phyloP scores from a whole-genome alignment of 2,888 invertebrate genomes.

The Acrobasis repandana region DNA sequence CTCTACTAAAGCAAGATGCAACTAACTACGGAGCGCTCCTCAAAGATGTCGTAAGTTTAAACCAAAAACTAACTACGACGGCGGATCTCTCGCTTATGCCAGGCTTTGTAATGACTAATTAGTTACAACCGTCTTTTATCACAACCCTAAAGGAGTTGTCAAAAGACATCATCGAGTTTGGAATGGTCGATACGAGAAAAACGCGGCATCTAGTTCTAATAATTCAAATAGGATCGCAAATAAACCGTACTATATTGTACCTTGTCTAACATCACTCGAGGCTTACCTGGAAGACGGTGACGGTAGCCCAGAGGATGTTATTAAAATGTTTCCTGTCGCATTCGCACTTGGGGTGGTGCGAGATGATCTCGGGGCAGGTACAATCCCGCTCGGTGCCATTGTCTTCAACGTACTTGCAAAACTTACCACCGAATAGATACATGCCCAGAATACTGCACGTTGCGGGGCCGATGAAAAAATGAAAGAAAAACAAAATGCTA shows the following conservation, averaged over 20 bases:
- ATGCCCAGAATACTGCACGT: slow-evolving; percentile 98
- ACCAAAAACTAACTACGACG: slow-evolving; percentile 42
- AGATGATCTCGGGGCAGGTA: slow-evolving; percentile 95
- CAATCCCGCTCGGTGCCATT: slow-evolving; percentile 92
- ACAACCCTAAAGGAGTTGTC: slow-evolving; percentile 43
- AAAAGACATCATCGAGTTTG: slow-evolving; percentile 46
- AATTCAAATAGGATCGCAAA: slow-evolving; percentile 75
- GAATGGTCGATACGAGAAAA: slow-evolving; percentile 61
- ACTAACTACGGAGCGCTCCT: slow-evolving; percentile 71
- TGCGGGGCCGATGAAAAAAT: slow-evolving; percentile 76
- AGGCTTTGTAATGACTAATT: slow-evolving; percentile 35
- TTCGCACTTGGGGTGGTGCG: slow-evolving; percentile 94
- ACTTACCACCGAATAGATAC: slow-evolving; percentile 99
- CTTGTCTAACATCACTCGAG: slow-evolving; percentile 64
- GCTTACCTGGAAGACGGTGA: slow-evolving; percentile 98
- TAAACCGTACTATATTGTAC: slow-evolving; percentile 68
- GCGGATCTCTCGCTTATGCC: slow-evolving; percentile 67
- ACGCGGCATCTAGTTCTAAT: slow-evolving; percentile 64
- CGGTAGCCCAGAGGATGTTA: slow-evolving; percentile 98
- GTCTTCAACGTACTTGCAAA: slow-evolving; percentile 98
- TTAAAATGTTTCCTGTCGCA: slow-evolving; percentile 99
- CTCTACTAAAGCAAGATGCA: slow-evolving; percentile 73
- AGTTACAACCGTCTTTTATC: slow-evolving; percentile 45
- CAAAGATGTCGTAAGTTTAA: slow-evolving; percentile 53
- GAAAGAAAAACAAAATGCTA: slow-evolving; percentile 81